Conservation (phyloP, 2,797 vertebrate species). For the Arctocebus calabarensis region DNA sequence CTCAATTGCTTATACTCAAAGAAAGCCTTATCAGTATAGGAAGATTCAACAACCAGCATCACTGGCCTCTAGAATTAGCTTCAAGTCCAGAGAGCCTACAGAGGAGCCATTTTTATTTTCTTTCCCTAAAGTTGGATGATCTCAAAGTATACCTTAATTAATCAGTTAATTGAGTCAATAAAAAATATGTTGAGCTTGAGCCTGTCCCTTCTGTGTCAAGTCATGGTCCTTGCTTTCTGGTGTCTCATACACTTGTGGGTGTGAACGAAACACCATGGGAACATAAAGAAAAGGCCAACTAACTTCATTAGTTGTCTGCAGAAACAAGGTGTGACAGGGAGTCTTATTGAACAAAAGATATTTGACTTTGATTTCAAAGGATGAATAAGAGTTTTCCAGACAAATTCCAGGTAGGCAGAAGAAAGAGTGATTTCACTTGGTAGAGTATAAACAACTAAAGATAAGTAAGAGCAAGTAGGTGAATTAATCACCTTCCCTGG, state of each 20-base stretch:
- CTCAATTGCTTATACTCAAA: neutral
- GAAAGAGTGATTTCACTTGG: neutral
- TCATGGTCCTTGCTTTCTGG: neutral
- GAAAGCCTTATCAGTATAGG: neutral
- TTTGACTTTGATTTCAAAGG: constrained; percentile 18
- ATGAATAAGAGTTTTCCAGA: neutral
- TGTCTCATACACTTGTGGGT: neutral
- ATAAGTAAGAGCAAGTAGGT: neutral
- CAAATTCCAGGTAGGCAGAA: neutral
- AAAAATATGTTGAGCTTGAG: neutral
- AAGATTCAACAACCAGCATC: neutral
- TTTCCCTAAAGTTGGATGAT: neutral
- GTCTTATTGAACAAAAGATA: neutral
- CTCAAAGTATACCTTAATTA: neutral
- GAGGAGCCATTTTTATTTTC: neutral
- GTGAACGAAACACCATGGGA: neutral
- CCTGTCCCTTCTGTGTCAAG: neutral
- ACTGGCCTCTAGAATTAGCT: neutral
- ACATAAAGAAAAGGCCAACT: neutral
- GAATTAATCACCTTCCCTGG: neutral
- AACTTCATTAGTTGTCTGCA: neutral
- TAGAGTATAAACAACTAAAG: neutral
- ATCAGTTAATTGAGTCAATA: neutral
- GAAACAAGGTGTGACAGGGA: neutral
- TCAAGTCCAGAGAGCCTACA: neutral